These are phyloP conservation scores for Lutjanus campechanus DNA, from an alignment of 2,797 vertebrate species.

Conservation along the genomic window DNA sequence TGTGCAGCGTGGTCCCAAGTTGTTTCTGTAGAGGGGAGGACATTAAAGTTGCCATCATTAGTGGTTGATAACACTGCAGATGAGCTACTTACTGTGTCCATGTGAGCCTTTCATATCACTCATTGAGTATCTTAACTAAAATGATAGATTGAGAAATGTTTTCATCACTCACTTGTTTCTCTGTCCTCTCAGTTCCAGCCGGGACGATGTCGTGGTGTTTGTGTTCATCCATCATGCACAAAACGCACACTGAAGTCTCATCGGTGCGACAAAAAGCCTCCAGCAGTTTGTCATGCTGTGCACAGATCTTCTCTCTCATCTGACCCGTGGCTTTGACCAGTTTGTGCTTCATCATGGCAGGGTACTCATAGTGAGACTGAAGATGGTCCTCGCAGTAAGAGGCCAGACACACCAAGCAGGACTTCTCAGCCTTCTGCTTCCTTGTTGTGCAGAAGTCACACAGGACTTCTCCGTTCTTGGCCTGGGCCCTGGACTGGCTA, in stretches of 20 bases:
- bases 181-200: slow-evolving; percentile 87
- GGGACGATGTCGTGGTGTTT: slow-evolving; percentile 87
- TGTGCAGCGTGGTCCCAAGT: slow-evolving; percentile 80
- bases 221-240: slow-evolving; percentile 93
- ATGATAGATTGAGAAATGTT: neutral
- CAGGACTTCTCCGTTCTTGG: slow-evolving; percentile 62
- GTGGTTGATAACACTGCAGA: neutral
- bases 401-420: slow-evolving; percentile 95
- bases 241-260: slow-evolving; percentile 89
- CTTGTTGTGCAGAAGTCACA: slow-evolving; percentile 92
- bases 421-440: slow-evolving; percentile 88
- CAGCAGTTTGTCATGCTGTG: slow-evolving; percentile 90
- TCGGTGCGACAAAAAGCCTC: slow-evolving; percentile 92
- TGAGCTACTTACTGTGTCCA: neutral
- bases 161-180: slow-evolving; percentile 88
- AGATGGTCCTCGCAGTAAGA: slow-evolving; percentile 93
- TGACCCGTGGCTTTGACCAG: slow-evolving; percentile 89
- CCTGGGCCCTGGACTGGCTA: slow-evolving; percentile 62
- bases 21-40: slow-evolving; percentile 78
- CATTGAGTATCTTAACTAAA: neutral
- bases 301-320: slow-evolving; percentile 91
- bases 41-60: neutral
- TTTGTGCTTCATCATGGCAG: slow-evolving; percentile 91
- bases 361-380: slow-evolving; percentile 91
- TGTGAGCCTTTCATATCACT: neutral